A percentile compares a stretch with the other conserved stretches of the same genome.
phyloP scores from a whole-genome alignment of 2,888 invertebrate genomes.

The Tiliacea citrago region DNA sequence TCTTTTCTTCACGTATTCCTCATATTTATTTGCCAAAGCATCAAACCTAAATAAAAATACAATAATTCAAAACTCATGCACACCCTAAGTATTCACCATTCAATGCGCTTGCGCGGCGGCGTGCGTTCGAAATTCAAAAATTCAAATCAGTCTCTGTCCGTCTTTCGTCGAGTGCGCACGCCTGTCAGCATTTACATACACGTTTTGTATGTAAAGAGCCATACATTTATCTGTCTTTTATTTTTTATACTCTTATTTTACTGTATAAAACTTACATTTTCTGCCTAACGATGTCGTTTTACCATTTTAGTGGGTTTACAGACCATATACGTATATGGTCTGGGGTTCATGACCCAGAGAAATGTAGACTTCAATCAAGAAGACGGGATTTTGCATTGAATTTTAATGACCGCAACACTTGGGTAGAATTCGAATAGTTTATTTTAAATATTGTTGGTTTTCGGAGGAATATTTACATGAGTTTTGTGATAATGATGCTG shows the following conservation, averaged over 20 bases:
- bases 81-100: slow-evolving; percentile 82
- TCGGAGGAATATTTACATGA: neutral
- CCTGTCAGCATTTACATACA: slow-evolving; percentile 86
- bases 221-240: slow-evolving; percentile 74
- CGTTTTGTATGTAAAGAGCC: slow-evolving; percentile 71
- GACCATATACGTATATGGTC: slow-evolving; percentile 56
- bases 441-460: slow-evolving; percentile 29
- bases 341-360: slow-evolving; percentile 65
- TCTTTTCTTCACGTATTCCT: too few species aligned
- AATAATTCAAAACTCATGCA: slow-evolving; percentile 50
- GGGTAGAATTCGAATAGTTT: slow-evolving; percentile 41
- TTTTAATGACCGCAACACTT: slow-evolving; percentile 67
- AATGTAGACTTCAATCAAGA: slow-evolving; percentile 67
- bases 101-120: slow-evolving; percentile 83
- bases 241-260: slow-evolving; percentile 71
- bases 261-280: slow-evolving; percentile 80
- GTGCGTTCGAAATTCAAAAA: slow-evolving; percentile 82
- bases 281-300: slow-evolving; percentile 84
- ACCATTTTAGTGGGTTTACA: slow-evolving; percentile 76
- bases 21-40: too few species aligned
- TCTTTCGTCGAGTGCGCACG: slow-evolving; percentile 78
- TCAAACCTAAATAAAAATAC: neutral
- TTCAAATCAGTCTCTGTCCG: slow-evolving; percentile 88
- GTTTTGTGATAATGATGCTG: neutral
- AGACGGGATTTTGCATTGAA: slow-evolving; percentile 61